These are phyloP conservation scores for Melolontha melolontha DNA, from an alignment of 2,888 invertebrate species.

Conservation along the genomic window DNA sequence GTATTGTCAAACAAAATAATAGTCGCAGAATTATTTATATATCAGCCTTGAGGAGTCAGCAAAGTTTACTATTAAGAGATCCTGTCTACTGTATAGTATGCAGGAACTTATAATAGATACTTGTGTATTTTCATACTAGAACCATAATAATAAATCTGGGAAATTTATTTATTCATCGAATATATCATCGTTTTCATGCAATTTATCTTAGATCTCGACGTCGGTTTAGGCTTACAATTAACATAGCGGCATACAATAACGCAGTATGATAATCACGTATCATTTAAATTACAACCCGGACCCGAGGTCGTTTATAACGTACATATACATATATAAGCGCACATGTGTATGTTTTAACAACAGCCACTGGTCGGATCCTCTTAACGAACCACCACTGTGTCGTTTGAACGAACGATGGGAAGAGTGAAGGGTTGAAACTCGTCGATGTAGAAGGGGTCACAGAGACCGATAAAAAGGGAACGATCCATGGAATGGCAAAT, in stretches of 20 bases:
- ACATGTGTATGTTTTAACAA: constrained; percentile 14
- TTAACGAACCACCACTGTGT: constrained; percentile 21
- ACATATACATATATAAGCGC: not conserved
- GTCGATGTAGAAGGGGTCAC: constrained; percentile 55
- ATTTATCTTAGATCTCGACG: constrained; percentile 34
- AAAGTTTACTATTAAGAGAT: too few relatives aligned
- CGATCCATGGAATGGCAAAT: constrained; percentile 61
- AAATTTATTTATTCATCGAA: constrained; percentile 21
- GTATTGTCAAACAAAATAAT: too few relatives aligned
- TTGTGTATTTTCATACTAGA: constrained; percentile 18
- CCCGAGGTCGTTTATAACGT: constrained; percentile 35
- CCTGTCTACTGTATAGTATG: not conserved
- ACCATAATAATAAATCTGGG: constrained; percentile 19
- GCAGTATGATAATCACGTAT: constrained; percentile 63
- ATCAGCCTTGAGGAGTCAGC: too few relatives aligned
- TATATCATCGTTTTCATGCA: constrained; percentile 35
- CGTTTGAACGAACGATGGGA: constrained; percentile 9
- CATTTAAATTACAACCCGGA: constrained; percentile 58
- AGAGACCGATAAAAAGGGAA: constrained; percentile 59
- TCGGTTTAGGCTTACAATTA: constrained; percentile 37
- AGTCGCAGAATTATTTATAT: too few relatives aligned
- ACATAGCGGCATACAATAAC: constrained; percentile 47
- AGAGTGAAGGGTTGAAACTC: constrained; percentile 23
- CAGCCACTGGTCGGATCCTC: constrained; percentile 7
- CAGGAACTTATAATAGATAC: constrained; percentile 11